Evolutionary conservation across 1,140 invertebrate species (phyloP).

Genomic region (Goniozus legneri): DNA sequence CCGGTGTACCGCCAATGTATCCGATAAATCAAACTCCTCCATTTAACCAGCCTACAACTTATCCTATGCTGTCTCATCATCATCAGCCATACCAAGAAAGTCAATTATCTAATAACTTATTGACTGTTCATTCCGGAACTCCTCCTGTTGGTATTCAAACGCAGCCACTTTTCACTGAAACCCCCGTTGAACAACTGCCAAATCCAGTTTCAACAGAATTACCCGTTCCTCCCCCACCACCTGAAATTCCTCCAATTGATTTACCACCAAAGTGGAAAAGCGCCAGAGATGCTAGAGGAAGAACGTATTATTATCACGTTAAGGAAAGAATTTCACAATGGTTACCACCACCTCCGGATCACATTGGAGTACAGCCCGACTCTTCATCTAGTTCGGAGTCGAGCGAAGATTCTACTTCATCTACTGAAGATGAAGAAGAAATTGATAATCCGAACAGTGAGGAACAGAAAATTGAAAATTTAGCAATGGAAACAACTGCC

Average conservation of each 20-base stretch:
- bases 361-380: conserved; percentile 52
- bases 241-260: conserved; percentile 58
- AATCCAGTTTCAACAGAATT: not conserved
- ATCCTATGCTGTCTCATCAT: conserved; percentile 20
- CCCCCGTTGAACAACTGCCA: not conserved
- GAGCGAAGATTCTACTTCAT: conserved; percentile 53
- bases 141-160: conserved; percentile 18
- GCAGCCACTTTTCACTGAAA: conserved; percentile 19
- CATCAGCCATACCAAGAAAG: conserved; percentile 23
- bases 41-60: conserved; percentile 24
- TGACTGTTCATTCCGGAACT: conserved; percentile 32
- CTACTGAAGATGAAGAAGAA: conserved; percentile 56
- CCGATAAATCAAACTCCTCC: conserved; percentile 28
- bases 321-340: conserved; percentile 82
- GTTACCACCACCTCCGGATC: conserved; percentile 70
- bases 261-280: conserved; percentile 86
- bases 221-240: conserved; percentile 22
- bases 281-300: conserved; percentile 73
- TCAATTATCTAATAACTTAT: conserved; percentile 30
- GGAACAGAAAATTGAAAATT: conserved; percentile 24
- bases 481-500: conserved; percentile 18
- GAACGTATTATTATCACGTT: conserved; percentile 89
- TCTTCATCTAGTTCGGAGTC: conserved; percentile 48
- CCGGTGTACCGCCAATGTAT: conserved; percentile 29
- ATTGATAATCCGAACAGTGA: conserved; percentile 48